phyloP scores from a whole-genome alignment of 2,797 vertebrate genomes.

The Lateolabrax maculatus region DNA sequence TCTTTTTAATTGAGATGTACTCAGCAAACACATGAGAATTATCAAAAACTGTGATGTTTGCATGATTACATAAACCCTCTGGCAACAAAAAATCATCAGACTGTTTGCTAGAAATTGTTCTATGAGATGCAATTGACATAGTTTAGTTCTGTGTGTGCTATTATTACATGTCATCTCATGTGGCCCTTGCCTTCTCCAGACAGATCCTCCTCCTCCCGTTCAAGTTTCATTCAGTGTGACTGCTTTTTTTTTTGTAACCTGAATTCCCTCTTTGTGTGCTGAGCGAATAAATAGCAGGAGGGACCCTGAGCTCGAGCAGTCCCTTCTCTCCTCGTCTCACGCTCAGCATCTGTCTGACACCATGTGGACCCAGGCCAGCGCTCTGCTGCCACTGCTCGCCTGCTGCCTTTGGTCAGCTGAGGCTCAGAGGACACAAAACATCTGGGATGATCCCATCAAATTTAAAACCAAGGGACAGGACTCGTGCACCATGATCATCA shows the following conservation, averaged over 20 bases:
- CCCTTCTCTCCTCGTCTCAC: slow-evolving; percentile 45
- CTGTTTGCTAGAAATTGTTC: slow-evolving; percentile 16
- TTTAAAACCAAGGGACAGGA: slow-evolving; percentile 87
- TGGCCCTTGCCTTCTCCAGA: slow-evolving; percentile 54
- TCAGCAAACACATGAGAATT: neutral
- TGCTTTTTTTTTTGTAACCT: slow-evolving; percentile 43
- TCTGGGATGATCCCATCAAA: slow-evolving; percentile 82
- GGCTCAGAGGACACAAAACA: slow-evolving; percentile 79
- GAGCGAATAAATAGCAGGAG: slow-evolving; percentile 78
- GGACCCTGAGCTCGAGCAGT: slow-evolving; percentile 49
- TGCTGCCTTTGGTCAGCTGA: slow-evolving; percentile 76
- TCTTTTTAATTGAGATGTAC: slow-evolving; percentile 36
- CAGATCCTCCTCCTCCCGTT: slow-evolving; percentile 45
- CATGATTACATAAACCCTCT: neutral
- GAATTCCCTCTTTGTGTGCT: slow-evolving; percentile 75
- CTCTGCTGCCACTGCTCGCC: slow-evolving; percentile 78
- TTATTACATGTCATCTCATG: slow-evolving; percentile 38
- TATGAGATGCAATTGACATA: slow-evolving; percentile 17
- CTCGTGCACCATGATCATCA: slow-evolving; percentile 82
- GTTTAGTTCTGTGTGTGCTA: slow-evolving; percentile 18
- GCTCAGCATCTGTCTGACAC: slow-evolving; percentile 50
- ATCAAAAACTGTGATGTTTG: neutral
- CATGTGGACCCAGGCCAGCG: slow-evolving; percentile 83
- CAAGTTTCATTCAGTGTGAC: slow-evolving; percentile 26
- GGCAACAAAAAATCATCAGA: neutral